These are phyloP conservation scores for Rafetus swinhoei DNA, from an alignment of 2,113 vertebrate species.

Conservation along the genomic window DNA sequence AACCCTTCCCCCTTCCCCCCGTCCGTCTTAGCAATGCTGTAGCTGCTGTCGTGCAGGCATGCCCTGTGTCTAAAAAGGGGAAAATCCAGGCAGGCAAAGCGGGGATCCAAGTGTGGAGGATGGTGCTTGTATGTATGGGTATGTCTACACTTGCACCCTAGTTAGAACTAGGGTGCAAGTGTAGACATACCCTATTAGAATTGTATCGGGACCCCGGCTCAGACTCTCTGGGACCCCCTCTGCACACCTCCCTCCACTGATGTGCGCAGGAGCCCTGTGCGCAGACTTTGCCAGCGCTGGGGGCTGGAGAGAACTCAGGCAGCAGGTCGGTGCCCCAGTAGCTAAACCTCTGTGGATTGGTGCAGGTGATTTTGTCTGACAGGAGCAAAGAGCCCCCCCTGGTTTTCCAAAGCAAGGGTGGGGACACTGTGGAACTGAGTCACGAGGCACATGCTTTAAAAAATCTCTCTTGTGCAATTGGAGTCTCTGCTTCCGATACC, in stretches of 20 bases:
- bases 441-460: rapidly evolving
- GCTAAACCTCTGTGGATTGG: background rate
- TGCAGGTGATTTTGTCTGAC: background rate
- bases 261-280: background rate
- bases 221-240: background rate
- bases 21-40: no score
- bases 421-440: background rate
- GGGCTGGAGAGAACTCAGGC: rapidly evolving
- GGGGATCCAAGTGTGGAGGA: background rate
- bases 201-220: background rate
- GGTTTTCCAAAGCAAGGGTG: rapidly evolving
- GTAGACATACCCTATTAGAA: no score
- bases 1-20: no score
- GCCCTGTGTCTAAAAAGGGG: background rate
- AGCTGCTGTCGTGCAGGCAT: background rate
- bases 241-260: background rate
- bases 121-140: background rate
- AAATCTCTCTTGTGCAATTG: rapidly evolving
- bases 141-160: no score
- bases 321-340: background rate
- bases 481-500: background rate
- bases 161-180: no score
- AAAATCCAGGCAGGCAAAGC: background rate
- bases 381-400: background rate
- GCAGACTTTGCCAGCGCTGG: background rate